Base-by-base conservation (phyloP, 2,113 vertebrate genomes). In the Heterotis niloticus region DNA sequence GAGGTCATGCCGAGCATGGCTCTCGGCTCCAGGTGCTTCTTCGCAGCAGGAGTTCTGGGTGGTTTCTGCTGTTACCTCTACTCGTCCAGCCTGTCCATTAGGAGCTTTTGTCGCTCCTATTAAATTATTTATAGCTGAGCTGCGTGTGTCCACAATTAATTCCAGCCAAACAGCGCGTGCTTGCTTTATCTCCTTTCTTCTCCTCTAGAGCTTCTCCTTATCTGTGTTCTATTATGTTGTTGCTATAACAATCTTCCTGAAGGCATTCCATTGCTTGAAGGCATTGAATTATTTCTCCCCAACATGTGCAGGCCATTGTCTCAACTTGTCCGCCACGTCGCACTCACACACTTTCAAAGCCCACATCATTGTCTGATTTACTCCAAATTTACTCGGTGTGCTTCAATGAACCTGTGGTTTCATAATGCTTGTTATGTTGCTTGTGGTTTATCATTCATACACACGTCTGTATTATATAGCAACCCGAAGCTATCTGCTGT, bases 241-340 rank as follows among this genome's bases (percentile, higher is more conserved):
- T 72, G 20, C 20, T 72, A 20, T 72, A 14, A 24, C 18, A 23
- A 16, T 72, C 54, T 51, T 16, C 18, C 69, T 11, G 23, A 34
- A 23, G 69, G 9, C 54, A 54, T 14, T 52, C 1, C 69, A 72
- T 54, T 16, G 23, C 51, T 52, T 51, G 0, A 54, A 23, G 51
- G 51, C 34, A 54, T 72, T 72, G 34, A 23, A 51, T 71, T 71
- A 71, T 72, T 72, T 54, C n/a, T n/a, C 20, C 51, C 20, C 23
- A 52, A 72, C 69, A 54, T 72, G 69, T 52, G 54, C 23, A 14
- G 69, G 20, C 69, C 44, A 23, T 20, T 54, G 20, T 72, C 29
- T 72, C 29, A n/a, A 44, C 34, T 44, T 44, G 34, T 44, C 34
- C 34, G 34, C 34, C 34, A 44, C 34, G 34, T 44, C 7, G 34